Evolutionary conservation across 2,888 invertebrate species (phyloP).

Genomic region (Caenorhabditis wallacei): DNA sequence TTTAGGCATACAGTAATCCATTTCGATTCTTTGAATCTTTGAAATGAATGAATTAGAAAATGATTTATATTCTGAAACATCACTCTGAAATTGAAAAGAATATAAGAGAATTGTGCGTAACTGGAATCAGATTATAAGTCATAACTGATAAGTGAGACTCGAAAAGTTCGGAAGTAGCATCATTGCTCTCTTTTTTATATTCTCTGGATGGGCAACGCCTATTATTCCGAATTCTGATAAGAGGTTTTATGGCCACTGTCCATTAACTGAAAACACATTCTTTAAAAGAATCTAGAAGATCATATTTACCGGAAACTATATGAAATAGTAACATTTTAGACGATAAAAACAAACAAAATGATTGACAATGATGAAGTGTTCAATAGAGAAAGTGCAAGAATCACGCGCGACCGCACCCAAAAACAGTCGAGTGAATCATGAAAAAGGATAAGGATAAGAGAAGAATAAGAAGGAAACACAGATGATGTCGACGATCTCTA

Average conservation of each 20-base stretch:
- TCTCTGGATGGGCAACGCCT: constrained; percentile 25
- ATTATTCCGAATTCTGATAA: constrained; percentile 23
- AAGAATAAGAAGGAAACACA: constrained; percentile 43
- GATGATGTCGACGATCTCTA: constrained; percentile 32
- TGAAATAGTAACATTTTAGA: neutral
- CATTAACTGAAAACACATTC: neutral
- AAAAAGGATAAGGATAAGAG: constrained; percentile 56
- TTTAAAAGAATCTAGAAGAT: constrained; percentile 10
- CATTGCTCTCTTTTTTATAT: constrained; percentile 39
- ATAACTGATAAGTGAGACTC: constrained; percentile 37
- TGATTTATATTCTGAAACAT: neutral
- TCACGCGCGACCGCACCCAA: constrained; percentile 64
- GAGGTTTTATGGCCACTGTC: neutral
- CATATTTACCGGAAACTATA: neutral
- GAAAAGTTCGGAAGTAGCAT: constrained; percentile 43
- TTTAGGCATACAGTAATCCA: constrained; percentile 44
- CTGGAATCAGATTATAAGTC: constrained; percentile 44
- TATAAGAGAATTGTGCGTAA: constrained; percentile 26
- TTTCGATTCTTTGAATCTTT: neutral
- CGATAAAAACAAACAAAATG: constrained; percentile 40
- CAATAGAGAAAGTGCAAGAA: constrained; percentile 59
- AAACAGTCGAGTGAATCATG: constrained; percentile 56
- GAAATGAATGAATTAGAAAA: neutral
- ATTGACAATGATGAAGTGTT: constrained; percentile 29
- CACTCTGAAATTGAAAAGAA: constrained; percentile 3